Evolutionary conservation across 2,113 vertebrate species (phyloP).

Genomic region (Sus scrofa): T2T-Sscrofa CM000828.6:73915501-73916000

Average conservation of each 20-base stretch:
- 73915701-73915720: rapidly evolving
- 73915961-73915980: too few species aligned
- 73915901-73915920: too few species aligned
- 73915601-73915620: too few species aligned
- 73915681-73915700: background rate
- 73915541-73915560: background rate
- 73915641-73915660: background rate
- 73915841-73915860: background rate
- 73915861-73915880: too few species aligned
- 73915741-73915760: background rate
- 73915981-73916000: too few species aligned
- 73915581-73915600: background rate
- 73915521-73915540: background rate
- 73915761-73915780: background rate
- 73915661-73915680: rapidly evolving
- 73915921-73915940: too few species aligned
- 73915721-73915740: background rate
- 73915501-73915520: background rate
- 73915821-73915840: background rate
- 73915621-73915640: background rate
- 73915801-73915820: background rate
- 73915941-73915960: too few species aligned
- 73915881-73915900: background rate
- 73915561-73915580: background rate
- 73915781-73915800: background rate